These are phyloP conservation scores for Polyodon spathula DNA, from an alignment of 2,113 vertebrate species.

Conservation along the genomic window DNA sequence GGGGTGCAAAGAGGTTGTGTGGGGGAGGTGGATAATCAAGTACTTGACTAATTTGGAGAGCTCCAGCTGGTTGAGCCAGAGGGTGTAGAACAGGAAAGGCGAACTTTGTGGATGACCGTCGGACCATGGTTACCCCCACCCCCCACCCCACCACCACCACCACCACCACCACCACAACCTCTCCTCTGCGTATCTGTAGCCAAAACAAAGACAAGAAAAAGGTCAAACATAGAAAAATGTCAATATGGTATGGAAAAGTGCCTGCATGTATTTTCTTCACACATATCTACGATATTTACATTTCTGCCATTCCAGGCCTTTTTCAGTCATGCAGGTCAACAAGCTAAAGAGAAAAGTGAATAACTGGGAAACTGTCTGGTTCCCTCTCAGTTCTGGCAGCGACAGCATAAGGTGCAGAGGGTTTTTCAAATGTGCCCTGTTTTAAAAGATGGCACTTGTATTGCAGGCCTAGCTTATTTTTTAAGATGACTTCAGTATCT, in stretches of 20 bases:
- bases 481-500: neutral
- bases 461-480: neutral
- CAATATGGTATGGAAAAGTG: slow-evolving; percentile 33
- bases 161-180: slow-evolving; percentile 2
- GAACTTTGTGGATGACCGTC: too few species aligned
- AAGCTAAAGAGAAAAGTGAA: neutral
- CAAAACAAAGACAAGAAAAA: slow-evolving; percentile 61
- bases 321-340: neutral
- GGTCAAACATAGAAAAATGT: slow-evolving; percentile 57
- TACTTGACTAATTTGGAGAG: slow-evolving; percentile 78
- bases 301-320: neutral
- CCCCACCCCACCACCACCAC: slow-evolving; percentile 9
- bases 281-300: slow-evolving; percentile 13
- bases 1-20: slow-evolving; percentile 18
- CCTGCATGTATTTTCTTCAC: slow-evolving; percentile 8
- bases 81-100: slow-evolving; percentile 59
- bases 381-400: neutral
- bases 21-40: slow-evolving; percentile 78
- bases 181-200: slow-evolving; percentile 55
- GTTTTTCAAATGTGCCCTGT: neutral
- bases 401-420: neutral
- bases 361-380: neutral
- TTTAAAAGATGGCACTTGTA: neutral
- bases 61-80: slow-evolving; percentile 90
- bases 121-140: too few species aligned